These are phyloP conservation scores for Brachionus plicatilis DNA, from an alignment of 1,140 invertebrate genomes.

Conservation along the genomic window DNA sequence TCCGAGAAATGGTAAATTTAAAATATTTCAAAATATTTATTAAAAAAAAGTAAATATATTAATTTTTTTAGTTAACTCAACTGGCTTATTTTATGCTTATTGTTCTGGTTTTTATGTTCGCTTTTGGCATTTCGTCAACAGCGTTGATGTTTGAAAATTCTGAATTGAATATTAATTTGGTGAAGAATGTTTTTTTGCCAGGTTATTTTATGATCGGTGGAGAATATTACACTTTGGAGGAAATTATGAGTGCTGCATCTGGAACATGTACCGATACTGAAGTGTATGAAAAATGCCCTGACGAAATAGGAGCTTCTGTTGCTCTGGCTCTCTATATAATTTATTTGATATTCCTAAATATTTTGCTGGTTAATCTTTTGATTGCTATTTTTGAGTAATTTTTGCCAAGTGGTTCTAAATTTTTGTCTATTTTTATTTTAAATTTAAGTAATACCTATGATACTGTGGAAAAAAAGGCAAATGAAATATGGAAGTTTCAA, in stretches of 20 bases:
- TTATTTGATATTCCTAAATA: slow-evolving; percentile 25
- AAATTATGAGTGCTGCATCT: not conserved
- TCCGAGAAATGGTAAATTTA: slow-evolving; percentile 27
- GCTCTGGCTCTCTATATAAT: not conserved
- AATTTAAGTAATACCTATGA: not conserved
- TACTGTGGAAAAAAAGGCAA: slow-evolving; percentile 4
- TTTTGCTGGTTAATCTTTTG: slow-evolving; percentile 24
- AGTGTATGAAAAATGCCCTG: not conserved
- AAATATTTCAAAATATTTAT: not conserved
- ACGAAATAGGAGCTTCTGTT: not conserved
- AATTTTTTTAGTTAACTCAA: not conserved
- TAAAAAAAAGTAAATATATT: not conserved
- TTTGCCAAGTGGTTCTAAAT: not conserved
- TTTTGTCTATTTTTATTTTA: not conserved
- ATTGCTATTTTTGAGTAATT: slow-evolving; percentile 40
- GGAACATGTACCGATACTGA: not conserved
- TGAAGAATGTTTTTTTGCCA: not conserved
- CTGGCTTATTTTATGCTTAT: slow-evolving; percentile 29
- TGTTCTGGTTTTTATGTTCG: slow-evolving; percentile 17
- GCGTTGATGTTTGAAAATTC: slow-evolving; percentile 28
- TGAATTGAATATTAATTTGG: not conserved
- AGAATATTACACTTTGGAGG: not conserved
- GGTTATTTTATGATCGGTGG: slow-evolving; percentile 35
- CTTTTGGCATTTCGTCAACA: slow-evolving; percentile 2
- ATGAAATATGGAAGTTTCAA: slow-evolving; percentile 34